These are phyloP conservation scores for Ophion obscuratus DNA, from an alignment of 2,888 invertebrate genomes.

Conservation along the genomic window DNA sequence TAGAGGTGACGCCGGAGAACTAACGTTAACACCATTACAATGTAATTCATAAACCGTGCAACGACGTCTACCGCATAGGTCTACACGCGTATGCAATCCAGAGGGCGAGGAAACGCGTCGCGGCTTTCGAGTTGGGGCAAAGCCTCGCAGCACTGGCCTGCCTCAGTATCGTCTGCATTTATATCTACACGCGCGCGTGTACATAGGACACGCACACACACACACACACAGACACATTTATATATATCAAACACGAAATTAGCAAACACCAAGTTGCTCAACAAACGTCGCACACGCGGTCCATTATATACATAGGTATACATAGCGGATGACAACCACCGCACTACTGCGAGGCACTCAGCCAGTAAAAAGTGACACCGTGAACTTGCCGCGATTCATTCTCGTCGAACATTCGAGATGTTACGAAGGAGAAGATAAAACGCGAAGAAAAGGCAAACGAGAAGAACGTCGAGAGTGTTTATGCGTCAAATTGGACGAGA, in stretches of 20 bases:
- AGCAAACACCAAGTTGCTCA: conserved; percentile 5
- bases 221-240: too few species aligned
- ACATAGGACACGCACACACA: too few species aligned
- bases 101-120: conserved; percentile 30
- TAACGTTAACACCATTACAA: conserved; percentile 76
- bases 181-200: neutral
- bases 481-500: too few species aligned
- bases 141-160: conserved; percentile 2
- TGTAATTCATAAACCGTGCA: conserved; percentile 75
- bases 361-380: too few species aligned
- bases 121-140: conserved; percentile 12
- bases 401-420: too few species aligned
- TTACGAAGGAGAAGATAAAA: too few species aligned
- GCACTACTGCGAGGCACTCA: too few species aligned
- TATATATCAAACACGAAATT: neutral
- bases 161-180: neutral
- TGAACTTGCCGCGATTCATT: too few species aligned
- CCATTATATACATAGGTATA: neutral
- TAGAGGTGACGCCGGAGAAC: conserved; percentile 47
- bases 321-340: neutral
- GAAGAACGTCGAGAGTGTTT: too few species aligned
- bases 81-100: conserved; percentile 26
- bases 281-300: neutral
- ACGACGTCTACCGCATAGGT: conserved; percentile 28
- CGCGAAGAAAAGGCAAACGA: too few species aligned